Percentiles rank a stretch among this genome's conserved stretches.
These are phyloP conservation scores for Papilio helenus DNA, from an alignment of 1,140 invertebrate genomes.

Conservation along the genomic window DNA sequence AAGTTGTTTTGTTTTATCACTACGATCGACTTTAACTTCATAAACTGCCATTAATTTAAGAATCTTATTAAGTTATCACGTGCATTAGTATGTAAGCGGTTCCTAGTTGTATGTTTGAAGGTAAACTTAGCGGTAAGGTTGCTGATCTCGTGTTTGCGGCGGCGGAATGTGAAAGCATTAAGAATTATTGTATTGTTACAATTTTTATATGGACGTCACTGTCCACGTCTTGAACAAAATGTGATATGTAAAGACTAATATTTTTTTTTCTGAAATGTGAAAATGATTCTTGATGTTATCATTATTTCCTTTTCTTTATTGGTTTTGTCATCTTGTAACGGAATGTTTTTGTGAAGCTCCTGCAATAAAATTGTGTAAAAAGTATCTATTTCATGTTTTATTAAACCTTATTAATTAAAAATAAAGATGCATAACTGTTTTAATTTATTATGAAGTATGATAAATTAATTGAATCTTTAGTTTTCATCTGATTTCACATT, in stretches of 20 bases:
- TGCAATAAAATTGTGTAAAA: constrained; percentile 72
- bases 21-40: constrained; percentile 62
- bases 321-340: constrained; percentile 78
- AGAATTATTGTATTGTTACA: constrained; percentile 81
- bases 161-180: constrained; percentile 81
- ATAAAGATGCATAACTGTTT: neutral
- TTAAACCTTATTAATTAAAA: neutral
- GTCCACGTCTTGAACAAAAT: constrained; percentile 78
- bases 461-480: neutral
- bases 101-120: constrained; percentile 69
- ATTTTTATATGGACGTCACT: constrained; percentile 81
- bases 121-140: constrained; percentile 72
- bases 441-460: neutral
- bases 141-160: constrained; percentile 76
- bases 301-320: constrained; percentile 60
- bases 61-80: constrained; percentile 72
- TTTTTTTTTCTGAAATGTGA: constrained; percentile 73
- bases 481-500: neutral
- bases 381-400: constrained; percentile 43
- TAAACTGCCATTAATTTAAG: constrained; percentile 79
- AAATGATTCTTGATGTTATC: constrained; percentile 83
- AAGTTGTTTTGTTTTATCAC: constrained; percentile 57
- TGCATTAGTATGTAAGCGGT: constrained; percentile 74
- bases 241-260: constrained; percentile 82
- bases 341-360: constrained; percentile 80